These are phyloP conservation scores for Pristionchus arcanus DNA, from an alignment of 2,888 invertebrate species.

Conservation along the genomic window DNA sequence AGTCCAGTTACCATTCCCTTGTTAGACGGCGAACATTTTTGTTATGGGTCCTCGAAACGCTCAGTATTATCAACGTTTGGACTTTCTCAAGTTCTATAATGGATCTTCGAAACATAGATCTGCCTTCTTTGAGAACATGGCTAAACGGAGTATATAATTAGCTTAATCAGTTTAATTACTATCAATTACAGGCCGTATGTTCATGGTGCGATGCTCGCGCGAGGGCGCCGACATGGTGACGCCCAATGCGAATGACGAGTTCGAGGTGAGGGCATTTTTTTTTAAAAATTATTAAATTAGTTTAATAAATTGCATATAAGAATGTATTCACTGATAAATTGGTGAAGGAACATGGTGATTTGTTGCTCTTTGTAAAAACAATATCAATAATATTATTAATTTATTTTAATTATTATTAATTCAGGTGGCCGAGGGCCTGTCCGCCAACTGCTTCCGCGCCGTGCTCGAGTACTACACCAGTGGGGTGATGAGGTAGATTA, in stretches of 20 bases:
- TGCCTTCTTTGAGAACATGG: too few species aligned
- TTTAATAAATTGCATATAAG: too few species aligned
- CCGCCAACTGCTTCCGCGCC: conserved; percentile 94
- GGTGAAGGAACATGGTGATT: too few species aligned
- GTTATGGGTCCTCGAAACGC: too few species aligned
- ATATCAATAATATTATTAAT: background rate
- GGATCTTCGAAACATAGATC: too few species aligned
- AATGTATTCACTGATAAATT: too few species aligned
- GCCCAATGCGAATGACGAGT: conserved; percentile 96
- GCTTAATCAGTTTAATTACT: background rate
- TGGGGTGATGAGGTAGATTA: conserved; percentile 62
- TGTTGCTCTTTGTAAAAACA: too few species aligned
- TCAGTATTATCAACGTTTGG: too few species aligned
- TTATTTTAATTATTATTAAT: background rate
- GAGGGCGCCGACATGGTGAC: conserved; percentile 86
- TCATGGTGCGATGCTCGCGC: conserved; percentile 86
- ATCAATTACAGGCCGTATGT: conserved; percentile 69
- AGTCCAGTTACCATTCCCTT: too few species aligned
- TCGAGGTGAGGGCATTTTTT: conserved; percentile 85
- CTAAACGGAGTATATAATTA: too few species aligned
- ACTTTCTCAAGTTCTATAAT: too few species aligned
- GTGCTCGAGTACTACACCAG: conserved; percentile 84
- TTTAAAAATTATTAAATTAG: background rate
- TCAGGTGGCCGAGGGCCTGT: conserved; percentile 90
- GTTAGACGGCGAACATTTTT: too few species aligned